Base-by-base conservation (phyloP, 2,797 vertebrate species). In the Cryptoblepharus egeriae region DNA sequence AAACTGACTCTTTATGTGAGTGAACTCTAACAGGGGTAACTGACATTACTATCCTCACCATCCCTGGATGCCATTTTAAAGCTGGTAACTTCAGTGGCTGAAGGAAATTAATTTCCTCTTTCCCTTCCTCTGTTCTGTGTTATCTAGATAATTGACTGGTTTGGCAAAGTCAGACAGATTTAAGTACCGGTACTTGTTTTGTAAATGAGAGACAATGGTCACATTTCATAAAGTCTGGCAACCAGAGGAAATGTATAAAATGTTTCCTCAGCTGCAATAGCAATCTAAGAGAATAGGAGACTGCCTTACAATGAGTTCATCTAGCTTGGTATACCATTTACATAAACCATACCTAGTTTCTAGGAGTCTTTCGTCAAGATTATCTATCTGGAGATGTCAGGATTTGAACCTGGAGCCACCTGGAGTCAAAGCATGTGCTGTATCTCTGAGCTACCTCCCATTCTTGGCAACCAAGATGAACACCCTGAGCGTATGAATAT, bases 401-500 rank as follows among this genome's bases (percentile, higher is more conserved):
- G 45, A 12, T 12, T 49, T 49, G 45, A 49, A 11, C 45, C 45
- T 6, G 45, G 45, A 12, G 5, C 45, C 6, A 11, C 13, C 45
- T 49, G 45, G 2, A 49, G 10, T 12, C 45, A 49, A 49, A 12
- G 45, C 45, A 49, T 49, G 45, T 49, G 45, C 45, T 49, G 9
- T 49, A 49, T 49, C 45, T 11, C 45, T 49, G 45, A 49, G 45
- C 10, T 12, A 8, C 13, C 1, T 78, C 74, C 30, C n/a, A 26
- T 1, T 37, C 24, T 74, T 60, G 39, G 26, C 45, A 20, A 57
- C 16, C 8, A 52, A 83, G 55, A 64, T 42, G 28, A 7, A 18
- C 6, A 26, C 30, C 67, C 55, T 11, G 45, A 65, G 45, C 45
- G 10, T 12, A 11, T 42, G 74, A 18, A 4, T 49, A 0, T 0